A percentile compares a stretch with the other conserved stretches of the same genome.
Evolutionary conservation across 1,140 invertebrate genomes (phyloP).

Genomic region (Pogonomyrmex californicus): DNA sequence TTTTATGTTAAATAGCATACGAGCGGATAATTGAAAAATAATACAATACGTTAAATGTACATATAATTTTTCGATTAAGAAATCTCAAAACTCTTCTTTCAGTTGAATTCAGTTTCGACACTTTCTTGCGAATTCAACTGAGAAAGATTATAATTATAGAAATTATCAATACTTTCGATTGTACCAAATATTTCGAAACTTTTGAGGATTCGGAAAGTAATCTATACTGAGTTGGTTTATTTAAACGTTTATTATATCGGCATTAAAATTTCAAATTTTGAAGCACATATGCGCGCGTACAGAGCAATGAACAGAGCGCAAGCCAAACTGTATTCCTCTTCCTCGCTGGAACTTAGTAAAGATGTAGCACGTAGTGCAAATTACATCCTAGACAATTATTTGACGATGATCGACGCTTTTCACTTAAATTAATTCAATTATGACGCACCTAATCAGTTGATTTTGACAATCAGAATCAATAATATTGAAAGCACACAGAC

Average conservation of each 20-base stretch:
- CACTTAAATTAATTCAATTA: conserved; percentile 45
- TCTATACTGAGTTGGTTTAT: conserved; percentile 66
- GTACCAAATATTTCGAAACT: not conserved
- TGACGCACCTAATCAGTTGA: conserved; percentile 37
- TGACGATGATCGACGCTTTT: conserved; percentile 58
- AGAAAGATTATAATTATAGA: not conserved
- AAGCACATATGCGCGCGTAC: conserved; percentile 69
- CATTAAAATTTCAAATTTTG: conserved; percentile 74
- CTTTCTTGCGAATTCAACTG: not conserved
- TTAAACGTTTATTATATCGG: conserved; percentile 77
- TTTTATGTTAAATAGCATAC: not conserved
- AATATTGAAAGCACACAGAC: conserved; percentile 56
- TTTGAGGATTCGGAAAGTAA: conserved; percentile 13
- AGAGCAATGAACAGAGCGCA: conserved; percentile 68
- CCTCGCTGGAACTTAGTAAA: conserved; percentile 36
- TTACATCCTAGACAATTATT: conserved; percentile 51
- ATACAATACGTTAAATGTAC: too few species aligned
- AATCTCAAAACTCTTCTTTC: not conserved
- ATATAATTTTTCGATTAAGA: too few species aligned
- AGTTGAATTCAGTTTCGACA: too few species aligned
- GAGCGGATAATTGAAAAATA: not conserved
- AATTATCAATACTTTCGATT: not conserved
- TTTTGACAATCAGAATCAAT: conserved; percentile 21
- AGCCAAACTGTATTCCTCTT: conserved; percentile 49
- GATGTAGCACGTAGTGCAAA: conserved; percentile 26